Conservation (phyloP, 1,140 invertebrate genomes). For the Lordiphosa mommai region DNA sequence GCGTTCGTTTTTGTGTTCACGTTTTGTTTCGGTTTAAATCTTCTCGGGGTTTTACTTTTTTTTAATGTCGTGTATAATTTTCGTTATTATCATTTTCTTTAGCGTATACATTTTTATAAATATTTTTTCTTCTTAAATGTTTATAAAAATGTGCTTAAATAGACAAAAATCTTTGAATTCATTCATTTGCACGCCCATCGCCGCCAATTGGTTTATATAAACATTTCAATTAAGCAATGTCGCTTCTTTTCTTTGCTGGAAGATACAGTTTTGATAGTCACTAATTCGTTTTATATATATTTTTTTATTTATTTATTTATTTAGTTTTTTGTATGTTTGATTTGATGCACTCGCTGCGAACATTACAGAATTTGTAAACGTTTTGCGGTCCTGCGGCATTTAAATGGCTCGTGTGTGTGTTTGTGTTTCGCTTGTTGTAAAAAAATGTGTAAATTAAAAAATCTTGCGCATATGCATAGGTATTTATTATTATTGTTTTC, state of each 20-base stretch:
- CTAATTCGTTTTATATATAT: constrained; percentile 77
- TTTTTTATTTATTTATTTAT: constrained; percentile 28
- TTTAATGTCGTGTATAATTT: constrained; percentile 66
- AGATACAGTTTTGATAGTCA: constrained; percentile 80
- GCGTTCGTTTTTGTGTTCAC: constrained; percentile 19
- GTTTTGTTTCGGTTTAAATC: constrained; percentile 12
- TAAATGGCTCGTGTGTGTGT: constrained; percentile 21
- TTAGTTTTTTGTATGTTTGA: constrained; percentile 44
- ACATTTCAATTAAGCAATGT: constrained; percentile 57
- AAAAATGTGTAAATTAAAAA: constrained; percentile 74
- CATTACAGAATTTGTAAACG: constrained; percentile 35
- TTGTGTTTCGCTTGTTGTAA: constrained; percentile 53
- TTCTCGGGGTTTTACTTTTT: constrained; percentile 14
- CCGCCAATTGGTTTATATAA: constrained; percentile 43
- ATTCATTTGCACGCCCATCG: constrained; percentile 26
- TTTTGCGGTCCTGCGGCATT: constrained; percentile 14
- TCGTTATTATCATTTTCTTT: constrained; percentile 69
- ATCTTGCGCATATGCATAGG: constrained; percentile 58
- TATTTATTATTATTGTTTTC: constrained; percentile 72
- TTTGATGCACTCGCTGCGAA: constrained; percentile 46
- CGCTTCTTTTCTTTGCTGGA: constrained; percentile 76
- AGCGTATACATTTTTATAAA: constrained; percentile 76
- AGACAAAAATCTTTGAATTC: constrained; percentile 74
- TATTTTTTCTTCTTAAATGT: constrained; percentile 63
- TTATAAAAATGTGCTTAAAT: constrained; percentile 78